Percentiles rank a stretch among this genome's conserved stretches.
phyloP scores from a whole-genome alignment of 2,113 vertebrate species.

The cat (Felis catus) region DNA sequence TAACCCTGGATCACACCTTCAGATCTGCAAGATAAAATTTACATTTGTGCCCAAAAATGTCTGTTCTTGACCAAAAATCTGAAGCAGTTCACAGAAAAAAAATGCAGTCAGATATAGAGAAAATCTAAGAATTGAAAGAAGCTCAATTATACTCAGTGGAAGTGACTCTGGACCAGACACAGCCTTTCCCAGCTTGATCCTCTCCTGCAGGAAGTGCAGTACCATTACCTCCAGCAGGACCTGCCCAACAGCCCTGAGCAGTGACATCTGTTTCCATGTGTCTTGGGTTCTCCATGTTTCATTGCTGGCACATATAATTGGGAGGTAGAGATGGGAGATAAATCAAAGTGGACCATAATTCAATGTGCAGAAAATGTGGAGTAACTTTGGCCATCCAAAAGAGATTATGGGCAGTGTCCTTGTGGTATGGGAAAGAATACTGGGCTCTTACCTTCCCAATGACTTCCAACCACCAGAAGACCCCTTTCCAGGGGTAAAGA shows the following conservation, averaged over 20 bases:
- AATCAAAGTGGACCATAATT: neutral
- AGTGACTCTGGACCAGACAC: no score
- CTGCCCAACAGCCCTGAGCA: no score
- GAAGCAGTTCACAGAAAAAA: constrained; percentile 77
- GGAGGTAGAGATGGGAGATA: no score
- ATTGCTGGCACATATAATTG: no score
- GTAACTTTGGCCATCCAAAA: neutral
- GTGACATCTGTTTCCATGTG: no score
- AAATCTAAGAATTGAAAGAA: constrained; percentile 77
- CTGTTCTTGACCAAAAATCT: constrained; percentile 73
- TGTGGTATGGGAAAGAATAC: neutral
- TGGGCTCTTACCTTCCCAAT: neutral
- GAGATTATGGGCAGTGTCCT: neutral
- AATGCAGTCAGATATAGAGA: constrained; percentile 78
- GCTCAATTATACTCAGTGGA: constrained; percentile 73
- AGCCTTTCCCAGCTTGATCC: no score
- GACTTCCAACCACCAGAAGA: neutral
- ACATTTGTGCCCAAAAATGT: constrained; percentile 77
- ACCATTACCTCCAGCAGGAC: no score
- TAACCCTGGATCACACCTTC: constrained; percentile 75
- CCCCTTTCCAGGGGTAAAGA: neutral
- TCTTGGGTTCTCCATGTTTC: no score
- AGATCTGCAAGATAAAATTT: constrained; percentile 78
- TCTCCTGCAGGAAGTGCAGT: no score
- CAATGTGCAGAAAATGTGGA: neutral